Percentiles rank a stretch among this genome's conserved stretches.
Conservation (phyloP, 1,140 invertebrate genomes). For the Microplitis mediator region DNA sequence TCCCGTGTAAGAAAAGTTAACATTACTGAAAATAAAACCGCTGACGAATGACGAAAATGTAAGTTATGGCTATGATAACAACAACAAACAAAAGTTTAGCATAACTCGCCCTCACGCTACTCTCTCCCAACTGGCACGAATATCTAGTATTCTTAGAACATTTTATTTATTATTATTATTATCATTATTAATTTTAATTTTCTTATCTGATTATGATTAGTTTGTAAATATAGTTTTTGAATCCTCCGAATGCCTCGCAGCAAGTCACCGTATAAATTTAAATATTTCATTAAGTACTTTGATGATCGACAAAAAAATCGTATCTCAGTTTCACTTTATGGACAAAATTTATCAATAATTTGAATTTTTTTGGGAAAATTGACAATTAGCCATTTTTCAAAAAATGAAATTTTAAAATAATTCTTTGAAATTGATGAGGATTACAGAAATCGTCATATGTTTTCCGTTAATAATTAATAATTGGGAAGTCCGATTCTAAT, state of each 20-base stretch:
- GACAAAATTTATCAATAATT: not conserved
- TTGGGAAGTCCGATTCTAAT: no score
- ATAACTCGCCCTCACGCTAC: slow-evolving; percentile 57
- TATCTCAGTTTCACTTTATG: not conserved
- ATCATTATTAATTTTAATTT: slow-evolving; percentile 1
- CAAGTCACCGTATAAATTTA: not conserved
- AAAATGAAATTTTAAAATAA: no score
- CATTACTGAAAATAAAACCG: slow-evolving; percentile 20
- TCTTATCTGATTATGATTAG: not conserved
- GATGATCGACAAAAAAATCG: not conserved
- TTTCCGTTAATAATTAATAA: no score
- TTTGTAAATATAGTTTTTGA: not conserved
- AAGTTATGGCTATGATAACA: slow-evolving; percentile 52
- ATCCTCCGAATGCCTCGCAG: not conserved
- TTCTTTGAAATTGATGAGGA: no score
- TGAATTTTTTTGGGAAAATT: not conserved
- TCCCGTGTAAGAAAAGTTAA: slow-evolving; percentile 47
- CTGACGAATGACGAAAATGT: slow-evolving; percentile 49
- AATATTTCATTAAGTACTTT: not conserved
- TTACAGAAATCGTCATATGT: no score
- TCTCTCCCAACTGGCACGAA: slow-evolving; percentile 62
- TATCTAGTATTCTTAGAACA: slow-evolving; percentile 47
- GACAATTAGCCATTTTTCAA: not conserved
- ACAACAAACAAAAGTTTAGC: slow-evolving; percentile 43
- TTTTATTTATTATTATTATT: slow-evolving; percentile 16